Evolutionary conservation across 2,888 invertebrate genomes (phyloP).

Genomic region (Lepidocyrtinus sp.): DNA sequence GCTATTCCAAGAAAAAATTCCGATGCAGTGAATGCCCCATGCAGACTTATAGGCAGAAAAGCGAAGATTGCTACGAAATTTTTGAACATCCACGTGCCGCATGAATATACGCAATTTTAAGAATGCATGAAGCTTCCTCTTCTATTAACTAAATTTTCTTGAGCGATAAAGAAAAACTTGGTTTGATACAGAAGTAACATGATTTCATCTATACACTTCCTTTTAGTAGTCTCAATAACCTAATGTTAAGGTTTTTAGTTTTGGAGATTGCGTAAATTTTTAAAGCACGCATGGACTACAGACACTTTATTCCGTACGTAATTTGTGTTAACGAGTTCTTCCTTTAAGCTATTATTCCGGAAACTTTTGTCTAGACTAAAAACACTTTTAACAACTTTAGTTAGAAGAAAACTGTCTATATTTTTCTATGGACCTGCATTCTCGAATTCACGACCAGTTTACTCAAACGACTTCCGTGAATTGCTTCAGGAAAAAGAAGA

Average conservation of each 20-base stretch:
- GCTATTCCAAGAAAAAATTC: no score
- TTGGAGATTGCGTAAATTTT: background rate
- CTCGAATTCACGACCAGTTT: no score
- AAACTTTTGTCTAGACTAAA: background rate
- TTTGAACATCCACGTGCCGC: slow-evolving; percentile 20
- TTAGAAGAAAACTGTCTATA: no score
- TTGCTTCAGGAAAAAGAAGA: background rate
- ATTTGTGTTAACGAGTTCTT: slow-evolving; percentile 46
- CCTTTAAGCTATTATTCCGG: slow-evolving; percentile 39
- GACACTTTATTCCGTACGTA: slow-evolving; percentile 45
- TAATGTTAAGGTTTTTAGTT: background rate
- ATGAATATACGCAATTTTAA: slow-evolving; percentile 16
- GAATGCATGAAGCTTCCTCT: slow-evolving; percentile 39
- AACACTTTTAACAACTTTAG: no score
- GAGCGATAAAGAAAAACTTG: background rate
- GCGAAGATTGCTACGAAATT: background rate
- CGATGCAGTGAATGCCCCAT: no score
- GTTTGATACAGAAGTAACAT: background rate
- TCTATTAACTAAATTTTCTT: slow-evolving; percentile 30
- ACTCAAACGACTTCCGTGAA: no score
- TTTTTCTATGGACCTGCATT: no score
- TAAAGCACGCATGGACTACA: background rate
- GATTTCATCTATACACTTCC: background rate
- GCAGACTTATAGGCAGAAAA: no score
- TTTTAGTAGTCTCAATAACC: background rate